These are phyloP conservation scores for Drosophila hydei DNA, from an alignment of 1,140 invertebrate species.

Conservation along the genomic window DNA sequence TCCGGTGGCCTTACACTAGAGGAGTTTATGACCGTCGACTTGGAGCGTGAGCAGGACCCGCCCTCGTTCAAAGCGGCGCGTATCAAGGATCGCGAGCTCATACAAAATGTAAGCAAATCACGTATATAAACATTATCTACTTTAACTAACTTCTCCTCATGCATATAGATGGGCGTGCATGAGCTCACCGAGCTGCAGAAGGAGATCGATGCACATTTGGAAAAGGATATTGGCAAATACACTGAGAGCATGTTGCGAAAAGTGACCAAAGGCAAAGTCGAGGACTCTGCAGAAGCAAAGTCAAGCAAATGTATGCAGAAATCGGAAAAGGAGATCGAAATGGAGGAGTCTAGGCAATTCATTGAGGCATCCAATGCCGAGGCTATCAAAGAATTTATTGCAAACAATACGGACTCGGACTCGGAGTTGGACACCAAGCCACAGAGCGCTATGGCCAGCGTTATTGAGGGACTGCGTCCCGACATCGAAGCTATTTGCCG, in stretches of 20 bases:
- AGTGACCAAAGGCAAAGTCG: slow-evolving; percentile 36
- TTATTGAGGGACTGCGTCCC: slow-evolving; percentile 75
- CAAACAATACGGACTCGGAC: slow-evolving; percentile 59
- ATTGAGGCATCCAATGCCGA: slow-evolving; percentile 86
- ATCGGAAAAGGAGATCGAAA: slow-evolving; percentile 72
- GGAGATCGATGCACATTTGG: slow-evolving; percentile 91
- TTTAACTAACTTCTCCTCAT: not conserved
- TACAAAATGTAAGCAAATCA: slow-evolving; percentile 87
- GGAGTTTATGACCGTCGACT: slow-evolving; percentile 98
- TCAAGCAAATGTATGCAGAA: slow-evolving; percentile 24
- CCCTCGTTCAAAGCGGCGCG: slow-evolving; percentile 96
- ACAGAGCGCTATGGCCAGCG: slow-evolving; percentile 12
- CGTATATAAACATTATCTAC: not conserved
- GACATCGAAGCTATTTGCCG: slow-evolving; percentile 80
- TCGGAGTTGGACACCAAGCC: slow-evolving; percentile 11
- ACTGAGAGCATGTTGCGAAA: slow-evolving; percentile 62
- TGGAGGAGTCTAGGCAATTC: slow-evolving; percentile 85
- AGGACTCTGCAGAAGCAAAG: not conserved
- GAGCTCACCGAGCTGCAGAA: slow-evolving; percentile 89
- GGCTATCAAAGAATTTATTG: slow-evolving; percentile 85
- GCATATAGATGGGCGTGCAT: slow-evolving; percentile 84
- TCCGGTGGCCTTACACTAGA: slow-evolving; percentile 95
- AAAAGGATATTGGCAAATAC: slow-evolving; percentile 85
- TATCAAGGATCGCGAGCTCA: slow-evolving; percentile 92
- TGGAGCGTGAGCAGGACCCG: slow-evolving; percentile 98